Percentiles rank a stretch among this genome's conserved stretches.
phyloP scores from a whole-genome alignment of 2,113 vertebrate genomes.

The Ailuropoda melanoleuca region DNA sequence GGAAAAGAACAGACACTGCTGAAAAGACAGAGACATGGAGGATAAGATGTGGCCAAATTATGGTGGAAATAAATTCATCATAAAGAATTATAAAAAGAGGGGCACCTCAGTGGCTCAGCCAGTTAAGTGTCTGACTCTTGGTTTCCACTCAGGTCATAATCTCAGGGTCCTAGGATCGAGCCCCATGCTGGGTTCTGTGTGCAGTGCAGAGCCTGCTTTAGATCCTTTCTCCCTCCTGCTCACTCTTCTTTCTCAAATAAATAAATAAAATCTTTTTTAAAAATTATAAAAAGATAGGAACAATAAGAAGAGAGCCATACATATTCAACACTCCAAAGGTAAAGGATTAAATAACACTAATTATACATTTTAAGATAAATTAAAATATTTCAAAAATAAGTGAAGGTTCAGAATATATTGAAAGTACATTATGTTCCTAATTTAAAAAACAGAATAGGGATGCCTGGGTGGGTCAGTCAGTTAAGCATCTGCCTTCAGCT shows the following conservation, averaged over 20 bases:
- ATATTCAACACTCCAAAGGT: not conserved
- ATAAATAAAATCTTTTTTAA: not conserved
- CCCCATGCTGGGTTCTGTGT: not conserved
- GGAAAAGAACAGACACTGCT: not conserved
- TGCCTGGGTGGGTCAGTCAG: not conserved
- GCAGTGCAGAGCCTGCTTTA: not conserved
- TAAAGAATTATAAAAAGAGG: not conserved
- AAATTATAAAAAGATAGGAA: not conserved
- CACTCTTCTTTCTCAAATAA: not conserved
- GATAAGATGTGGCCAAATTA: not conserved
- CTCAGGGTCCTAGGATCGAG: not conserved
- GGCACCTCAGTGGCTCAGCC: not conserved
- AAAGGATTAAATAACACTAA: not conserved
- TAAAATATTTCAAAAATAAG: not conserved
- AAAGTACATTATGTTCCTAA: not conserved
- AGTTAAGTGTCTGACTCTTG: not conserved
- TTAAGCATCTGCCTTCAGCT: too few species aligned
- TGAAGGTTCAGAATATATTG: not conserved
- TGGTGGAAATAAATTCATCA: not conserved
- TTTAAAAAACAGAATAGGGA: not conserved
- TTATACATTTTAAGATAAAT: not conserved
- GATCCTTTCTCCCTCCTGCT: not conserved
- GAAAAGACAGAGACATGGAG: not conserved
- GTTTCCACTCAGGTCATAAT: not conserved
- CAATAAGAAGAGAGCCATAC: not conserved